Conservation (phyloP, 2,888 invertebrate species). For the Plagodis pulveraria region DNA sequence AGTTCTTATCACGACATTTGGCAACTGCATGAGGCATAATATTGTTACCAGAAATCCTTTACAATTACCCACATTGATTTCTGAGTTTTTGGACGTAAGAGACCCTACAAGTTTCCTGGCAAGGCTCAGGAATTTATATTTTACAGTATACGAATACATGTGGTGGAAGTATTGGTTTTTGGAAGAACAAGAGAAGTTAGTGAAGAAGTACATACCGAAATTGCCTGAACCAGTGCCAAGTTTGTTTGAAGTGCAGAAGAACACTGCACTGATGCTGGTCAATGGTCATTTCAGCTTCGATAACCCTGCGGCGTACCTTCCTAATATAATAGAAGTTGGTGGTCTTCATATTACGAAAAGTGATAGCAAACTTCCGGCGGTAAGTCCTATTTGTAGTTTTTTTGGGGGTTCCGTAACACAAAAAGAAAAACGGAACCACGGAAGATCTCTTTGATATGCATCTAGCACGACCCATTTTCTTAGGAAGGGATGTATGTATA, state of each 20-base stretch:
- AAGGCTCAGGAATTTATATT: slow-evolving; percentile 79
- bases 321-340: slow-evolving; percentile 84
- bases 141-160: slow-evolving; percentile 66
- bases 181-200: slow-evolving; percentile 64
- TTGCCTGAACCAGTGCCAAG: slow-evolving; percentile 66
- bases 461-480: too few species aligned
- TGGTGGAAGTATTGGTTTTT: slow-evolving; percentile 73
- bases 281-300: slow-evolving; percentile 82
- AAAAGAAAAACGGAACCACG: too few species aligned
- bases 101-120: slow-evolving; percentile 81
- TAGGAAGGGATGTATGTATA: too few species aligned
- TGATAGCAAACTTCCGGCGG: slow-evolving; percentile 60
- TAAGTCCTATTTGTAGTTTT: slow-evolving; percentile 36
- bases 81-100: slow-evolving; percentile 65
- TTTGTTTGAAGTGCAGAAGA: slow-evolving; percentile 66
- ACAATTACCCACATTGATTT: slow-evolving; percentile 65
- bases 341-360: slow-evolving; percentile 78
- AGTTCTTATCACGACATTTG: slow-evolving; percentile 67
- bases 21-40: slow-evolving; percentile 75
- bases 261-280: slow-evolving; percentile 71
- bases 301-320: slow-evolving; percentile 74
- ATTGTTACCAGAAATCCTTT: slow-evolving; percentile 67
- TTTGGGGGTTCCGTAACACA: too few species aligned
- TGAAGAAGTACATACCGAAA: slow-evolving; percentile 63
- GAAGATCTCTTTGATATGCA: too few species aligned